phyloP scores from a whole-genome alignment of 2,888 invertebrate genomes.

The Agrochola macilenta region DNA sequence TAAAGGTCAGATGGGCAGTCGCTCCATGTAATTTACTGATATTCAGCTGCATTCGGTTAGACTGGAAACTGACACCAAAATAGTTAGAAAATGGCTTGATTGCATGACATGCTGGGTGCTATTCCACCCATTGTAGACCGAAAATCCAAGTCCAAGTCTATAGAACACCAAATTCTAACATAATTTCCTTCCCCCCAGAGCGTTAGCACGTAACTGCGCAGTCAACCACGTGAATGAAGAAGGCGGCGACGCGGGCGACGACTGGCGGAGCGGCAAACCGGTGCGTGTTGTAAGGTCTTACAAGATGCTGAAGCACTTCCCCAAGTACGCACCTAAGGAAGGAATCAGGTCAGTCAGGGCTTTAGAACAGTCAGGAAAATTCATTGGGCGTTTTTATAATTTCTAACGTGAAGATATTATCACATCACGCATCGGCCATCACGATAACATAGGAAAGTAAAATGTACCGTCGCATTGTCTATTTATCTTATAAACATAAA shows the following conservation, averaged over 20 bases:
- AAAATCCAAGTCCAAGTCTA: not conserved
- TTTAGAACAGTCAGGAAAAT: not conserved
- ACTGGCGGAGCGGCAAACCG: conserved; percentile 94
- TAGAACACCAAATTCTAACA: not conserved
- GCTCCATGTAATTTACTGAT: too few species aligned
- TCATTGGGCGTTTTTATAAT: too few species aligned
- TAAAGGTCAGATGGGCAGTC: too few species aligned
- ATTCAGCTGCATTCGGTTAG: too few species aligned
- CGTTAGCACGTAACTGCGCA: conserved; percentile 94
- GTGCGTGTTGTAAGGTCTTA: conserved; percentile 95
- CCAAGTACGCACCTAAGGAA: conserved; percentile 94
- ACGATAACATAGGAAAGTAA: too few species aligned
- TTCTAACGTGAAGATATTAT: too few species aligned
- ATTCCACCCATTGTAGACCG: not conserved
- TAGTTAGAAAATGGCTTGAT: too few species aligned
- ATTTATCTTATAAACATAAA: too few species aligned
- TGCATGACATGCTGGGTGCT: too few species aligned
- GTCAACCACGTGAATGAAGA: conserved; percentile 91
- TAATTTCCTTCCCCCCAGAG: conserved; percentile 83
- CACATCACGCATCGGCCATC: too few species aligned
- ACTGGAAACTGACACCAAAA: too few species aligned
- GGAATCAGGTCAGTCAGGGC: conserved; percentile 89
- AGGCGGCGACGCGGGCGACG: conserved; percentile 92
- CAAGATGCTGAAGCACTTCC: conserved; percentile 93
- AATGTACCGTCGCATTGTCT: too few species aligned